A percentile compares a stretch with the other conserved stretches of the same genome.
phyloP scores from a whole-genome alignment of 2,113 vertebrate species.

The Phalacrocorax pelagicus region DNA sequence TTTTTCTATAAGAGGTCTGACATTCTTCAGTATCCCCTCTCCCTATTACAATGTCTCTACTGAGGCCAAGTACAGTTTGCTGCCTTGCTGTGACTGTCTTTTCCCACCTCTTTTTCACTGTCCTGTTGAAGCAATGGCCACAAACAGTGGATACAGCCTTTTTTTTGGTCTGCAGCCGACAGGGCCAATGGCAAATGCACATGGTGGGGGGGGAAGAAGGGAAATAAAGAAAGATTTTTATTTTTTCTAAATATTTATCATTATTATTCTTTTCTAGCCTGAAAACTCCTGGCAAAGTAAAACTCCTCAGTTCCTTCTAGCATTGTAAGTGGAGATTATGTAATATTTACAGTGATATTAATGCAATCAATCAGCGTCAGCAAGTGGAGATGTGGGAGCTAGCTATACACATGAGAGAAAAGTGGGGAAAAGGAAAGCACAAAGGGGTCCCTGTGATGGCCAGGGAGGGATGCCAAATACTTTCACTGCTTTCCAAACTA shows the following conservation, averaged over 20 bases:
- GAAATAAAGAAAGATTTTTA: not conserved
- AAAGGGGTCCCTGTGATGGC: constrained; percentile 67
- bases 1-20: not conserved
- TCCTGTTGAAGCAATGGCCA: not conserved
- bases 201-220: too few relatives aligned
- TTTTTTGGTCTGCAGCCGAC: not conserved
- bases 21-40: not conserved
- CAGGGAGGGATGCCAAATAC: constrained; percentile 61
- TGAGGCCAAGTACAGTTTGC: not conserved
- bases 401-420: constrained; percentile 21
- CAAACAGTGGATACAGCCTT: not conserved
- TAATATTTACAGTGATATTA: constrained; percentile 73
- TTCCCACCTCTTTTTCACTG: not conserved
- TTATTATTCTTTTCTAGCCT: constrained; percentile 24
- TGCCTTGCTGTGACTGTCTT: not conserved
- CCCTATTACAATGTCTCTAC: not conserved
- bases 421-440: constrained; percentile 54
- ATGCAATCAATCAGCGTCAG: constrained; percentile 69
- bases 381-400: constrained; percentile 43
- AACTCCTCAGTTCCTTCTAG: constrained; percentile 45
- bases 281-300: constrained; percentile 38
- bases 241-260: not conserved
- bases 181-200: not conserved
- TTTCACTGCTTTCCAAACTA: constrained; percentile 56
- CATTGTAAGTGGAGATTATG: constrained; percentile 56